Percentiles rank a stretch among this genome's conserved stretches.
phyloP scores from a whole-genome alignment of 2,888 invertebrate genomes.

The Tuta absoluta region DNA sequence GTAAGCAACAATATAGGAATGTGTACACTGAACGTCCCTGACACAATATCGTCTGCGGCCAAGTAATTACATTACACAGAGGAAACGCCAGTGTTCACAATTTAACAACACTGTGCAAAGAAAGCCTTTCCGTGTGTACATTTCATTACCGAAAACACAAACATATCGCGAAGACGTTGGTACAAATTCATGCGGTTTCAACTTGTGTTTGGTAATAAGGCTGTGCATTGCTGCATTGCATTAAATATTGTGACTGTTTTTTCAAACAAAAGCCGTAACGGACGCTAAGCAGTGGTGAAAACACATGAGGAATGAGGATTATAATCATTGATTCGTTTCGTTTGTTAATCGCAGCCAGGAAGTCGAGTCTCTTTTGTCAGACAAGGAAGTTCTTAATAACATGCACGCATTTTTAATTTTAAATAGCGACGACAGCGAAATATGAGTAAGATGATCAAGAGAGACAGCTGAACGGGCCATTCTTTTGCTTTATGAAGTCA shows the following conservation, averaged over 20 bases:
- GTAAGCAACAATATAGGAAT: slow-evolving; percentile 14
- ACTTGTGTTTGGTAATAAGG: no score
- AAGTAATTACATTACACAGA: slow-evolving; percentile 23
- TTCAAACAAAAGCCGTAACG: no score
- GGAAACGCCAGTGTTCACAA: slow-evolving; percentile 16
- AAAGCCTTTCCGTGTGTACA: slow-evolving; percentile 23
- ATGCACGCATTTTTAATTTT: slow-evolving; percentile 16
- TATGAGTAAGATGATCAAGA: slow-evolving; percentile 20
- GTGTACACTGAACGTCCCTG: slow-evolving; percentile 10
- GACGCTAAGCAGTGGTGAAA: no score
- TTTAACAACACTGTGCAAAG: slow-evolving; percentile 13
- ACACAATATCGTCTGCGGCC: slow-evolving; percentile 21
- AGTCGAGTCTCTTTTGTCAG: slow-evolving; percentile 34
- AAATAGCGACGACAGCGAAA: slow-evolving; percentile 19
- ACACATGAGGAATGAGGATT: no score
- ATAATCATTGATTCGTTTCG: slow-evolving; percentile 38
- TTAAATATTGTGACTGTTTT: no score
- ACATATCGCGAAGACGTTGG: slow-evolving; percentile 26
- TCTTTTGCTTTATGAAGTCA: slow-evolving; percentile 3
- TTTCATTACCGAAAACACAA: slow-evolving; percentile 24
- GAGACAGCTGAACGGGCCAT: slow-evolving; percentile 11
- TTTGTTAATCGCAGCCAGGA: slow-evolving; percentile 38
- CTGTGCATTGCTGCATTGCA: no score
- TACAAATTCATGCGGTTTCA: no score
- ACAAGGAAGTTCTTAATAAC: slow-evolving; percentile 38